These are phyloP conservation scores for Steinernema feltiae DNA, from an alignment of 1,140 invertebrate species.

Conservation along the genomic window DNA sequence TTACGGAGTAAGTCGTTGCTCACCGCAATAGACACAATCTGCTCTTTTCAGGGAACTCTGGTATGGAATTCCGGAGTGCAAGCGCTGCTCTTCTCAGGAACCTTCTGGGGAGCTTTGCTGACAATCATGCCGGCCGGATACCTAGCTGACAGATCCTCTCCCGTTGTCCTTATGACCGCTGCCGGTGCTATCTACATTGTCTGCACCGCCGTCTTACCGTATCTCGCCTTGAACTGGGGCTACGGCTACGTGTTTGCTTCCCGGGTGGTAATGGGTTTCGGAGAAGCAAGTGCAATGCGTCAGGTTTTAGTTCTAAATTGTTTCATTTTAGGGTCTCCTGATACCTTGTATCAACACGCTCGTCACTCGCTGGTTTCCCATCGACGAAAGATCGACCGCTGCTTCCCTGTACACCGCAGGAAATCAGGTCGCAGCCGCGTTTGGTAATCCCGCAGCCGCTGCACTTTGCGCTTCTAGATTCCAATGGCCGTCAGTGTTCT, in stretches of 20 bases:
- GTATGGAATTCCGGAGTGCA: slow-evolving; percentile 34
- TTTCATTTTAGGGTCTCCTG: slow-evolving; percentile 36
- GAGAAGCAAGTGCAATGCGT: slow-evolving; percentile 22
- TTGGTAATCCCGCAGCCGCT: slow-evolving; percentile 32
- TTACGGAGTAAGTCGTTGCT: slow-evolving; percentile 39
- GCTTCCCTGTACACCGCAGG: slow-evolving; percentile 42
- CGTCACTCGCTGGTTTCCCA: slow-evolving; percentile 41
- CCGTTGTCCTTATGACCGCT: slow-evolving; percentile 24
- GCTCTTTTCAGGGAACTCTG: slow-evolving; percentile 35
- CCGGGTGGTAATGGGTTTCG: slow-evolving; percentile 37
- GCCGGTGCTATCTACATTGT: slow-evolving; percentile 33
- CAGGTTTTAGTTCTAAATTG: neutral
- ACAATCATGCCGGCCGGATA: slow-evolving; percentile 36
- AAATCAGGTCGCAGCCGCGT: slow-evolving; percentile 38
- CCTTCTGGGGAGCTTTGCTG: slow-evolving; percentile 39
- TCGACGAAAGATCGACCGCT: slow-evolving; percentile 41
- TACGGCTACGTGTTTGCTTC: slow-evolving; percentile 29
- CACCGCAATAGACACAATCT: neutral
- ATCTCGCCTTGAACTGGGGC: slow-evolving; percentile 32
- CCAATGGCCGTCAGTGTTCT: slow-evolving; percentile 44
- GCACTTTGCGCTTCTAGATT: slow-evolving; percentile 36
- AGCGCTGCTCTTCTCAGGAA: slow-evolving; percentile 40
- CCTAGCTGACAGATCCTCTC: slow-evolving; percentile 32
- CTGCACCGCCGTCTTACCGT: slow-evolving; percentile 32
- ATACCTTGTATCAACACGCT: slow-evolving; percentile 43